Evolutionary conservation across 2,797 vertebrate species (phyloP), one percentile per base, ranked within the genome.

Genomic region (Tiaroga cobitis): DNA sequence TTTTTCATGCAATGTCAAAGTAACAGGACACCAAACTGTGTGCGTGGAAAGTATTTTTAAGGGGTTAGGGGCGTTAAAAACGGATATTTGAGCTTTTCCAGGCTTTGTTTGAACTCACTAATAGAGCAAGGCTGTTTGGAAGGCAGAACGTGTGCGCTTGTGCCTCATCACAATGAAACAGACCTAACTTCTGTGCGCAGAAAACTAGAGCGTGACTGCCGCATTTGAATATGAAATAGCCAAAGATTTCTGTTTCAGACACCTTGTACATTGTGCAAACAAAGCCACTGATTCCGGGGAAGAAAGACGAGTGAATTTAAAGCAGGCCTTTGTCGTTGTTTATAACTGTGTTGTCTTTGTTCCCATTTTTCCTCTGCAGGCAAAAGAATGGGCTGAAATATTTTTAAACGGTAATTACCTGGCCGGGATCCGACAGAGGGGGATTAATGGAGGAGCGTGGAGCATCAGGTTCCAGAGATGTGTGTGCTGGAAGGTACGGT

Each of bases 371-470:
- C 94, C 94, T 92, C 90, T 70, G 69, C 91, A 95, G 94, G 92
- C 63, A 80, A 96, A 96, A 96, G 97, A 98, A 97, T 97, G 95
- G 98, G 96, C 98, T 97, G 97, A 99, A 96, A 97, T 99, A 95
- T 99, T 99, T 99, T 98, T 99, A 97, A 99, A 99, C 97, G 95
- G 96, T 97, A 99, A 99, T 98, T 99, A 99, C 97, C 97, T 99
- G 97, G 98, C 98, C 95, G 93, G 96, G 95, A 96, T 99, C 96
- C 96, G 96, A 96, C 97, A 96, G 92, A 96, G 96, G 93, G 97
- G 98, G 97, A 98, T 99, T 98, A 98, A 99, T 98, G 97, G 97
- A 95, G 84, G 96, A 97, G 95, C 96, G 96, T 93, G 94, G 96
- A 97, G 97, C 96, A 96, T 95, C 97, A 95, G 96, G 96, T 98